Percentiles rank a stretch among this genome's conserved stretches.
These are phyloP conservation scores for Edolisoma coerulescens DNA, from an alignment of 2,113 vertebrate genomes.

Conservation along the genomic window DNA sequence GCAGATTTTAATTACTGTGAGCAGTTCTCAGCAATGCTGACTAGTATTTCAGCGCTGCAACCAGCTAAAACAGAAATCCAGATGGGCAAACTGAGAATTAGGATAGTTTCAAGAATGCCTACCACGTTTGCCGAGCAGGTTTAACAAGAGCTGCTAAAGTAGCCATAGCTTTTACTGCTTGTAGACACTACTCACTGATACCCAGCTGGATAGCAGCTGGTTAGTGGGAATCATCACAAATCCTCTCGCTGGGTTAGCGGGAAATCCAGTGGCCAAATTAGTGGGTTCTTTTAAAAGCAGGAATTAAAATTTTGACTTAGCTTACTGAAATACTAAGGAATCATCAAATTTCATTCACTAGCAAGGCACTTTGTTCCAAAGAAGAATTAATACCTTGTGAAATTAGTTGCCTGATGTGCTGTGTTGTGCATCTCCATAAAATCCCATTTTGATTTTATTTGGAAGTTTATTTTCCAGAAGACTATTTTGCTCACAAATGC, in stretches of 20 bases:
- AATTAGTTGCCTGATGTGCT: background rate
- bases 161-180: background rate
- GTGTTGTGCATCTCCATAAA: background rate
- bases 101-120: background rate
- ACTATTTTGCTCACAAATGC: background rate
- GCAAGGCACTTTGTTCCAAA: background rate
- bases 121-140: background rate
- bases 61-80: background rate
- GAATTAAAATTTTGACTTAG: background rate
- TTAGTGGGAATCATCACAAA: background rate
- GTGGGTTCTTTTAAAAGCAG: background rate
- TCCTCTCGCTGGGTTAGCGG: background rate
- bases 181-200: background rate
- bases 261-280: background rate
- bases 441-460: background rate
- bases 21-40: background rate
- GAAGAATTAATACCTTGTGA: background rate
- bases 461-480: background rate
- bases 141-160: background rate
- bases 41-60: background rate
- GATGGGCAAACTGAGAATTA: background rate
- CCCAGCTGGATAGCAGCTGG: background rate
- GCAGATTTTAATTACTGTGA: background rate
- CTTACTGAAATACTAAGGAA: background rate
- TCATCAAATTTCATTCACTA: background rate